These are phyloP conservation scores for Hymenopus coronatus DNA, from an alignment of 2,888 invertebrate genomes.

Conservation along the genomic window DNA sequence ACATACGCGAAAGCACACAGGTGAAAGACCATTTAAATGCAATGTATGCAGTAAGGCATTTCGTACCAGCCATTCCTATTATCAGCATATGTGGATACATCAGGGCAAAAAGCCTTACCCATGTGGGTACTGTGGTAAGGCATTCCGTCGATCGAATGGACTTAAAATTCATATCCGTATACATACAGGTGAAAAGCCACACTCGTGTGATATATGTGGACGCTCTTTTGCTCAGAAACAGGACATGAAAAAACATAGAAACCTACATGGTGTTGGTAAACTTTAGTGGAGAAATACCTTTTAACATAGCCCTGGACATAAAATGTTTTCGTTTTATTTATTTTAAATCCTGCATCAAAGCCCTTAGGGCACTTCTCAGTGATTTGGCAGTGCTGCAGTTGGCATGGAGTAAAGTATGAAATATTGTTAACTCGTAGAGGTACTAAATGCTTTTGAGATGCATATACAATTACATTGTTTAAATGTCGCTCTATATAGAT, in stretches of 20 bases:
- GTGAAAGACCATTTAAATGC: conserved; percentile 42
- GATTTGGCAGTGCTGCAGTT: no score
- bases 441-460: not conserved
- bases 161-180: conserved; percentile 61
- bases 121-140: conserved; percentile 61
- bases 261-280: conserved; percentile 29
- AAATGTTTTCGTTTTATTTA: not conserved
- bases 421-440: not conserved
- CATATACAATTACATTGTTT: not conserved
- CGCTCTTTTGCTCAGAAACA: conserved; percentile 44
- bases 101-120: conserved; percentile 54
- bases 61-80: conserved; percentile 61
- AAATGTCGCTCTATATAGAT: not conserved
- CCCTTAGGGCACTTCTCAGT: conserved; percentile 21
- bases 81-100: conserved; percentile 65
- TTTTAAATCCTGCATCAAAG: conserved; percentile 23
- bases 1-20: conserved; percentile 43
- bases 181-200: conserved; percentile 51
- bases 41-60: conserved; percentile 44
- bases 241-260: conserved; percentile 43
- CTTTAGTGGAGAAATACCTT: not conserved
- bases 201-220: conserved; percentile 43
- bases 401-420: not conserved
- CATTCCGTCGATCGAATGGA: conserved; percentile 63
- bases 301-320: no score